Evolutionary conservation across 2,888 invertebrate species (phyloP), one percentile per base, ranked within the genome.

Genomic region (Himalopsyche anomala): DNA sequence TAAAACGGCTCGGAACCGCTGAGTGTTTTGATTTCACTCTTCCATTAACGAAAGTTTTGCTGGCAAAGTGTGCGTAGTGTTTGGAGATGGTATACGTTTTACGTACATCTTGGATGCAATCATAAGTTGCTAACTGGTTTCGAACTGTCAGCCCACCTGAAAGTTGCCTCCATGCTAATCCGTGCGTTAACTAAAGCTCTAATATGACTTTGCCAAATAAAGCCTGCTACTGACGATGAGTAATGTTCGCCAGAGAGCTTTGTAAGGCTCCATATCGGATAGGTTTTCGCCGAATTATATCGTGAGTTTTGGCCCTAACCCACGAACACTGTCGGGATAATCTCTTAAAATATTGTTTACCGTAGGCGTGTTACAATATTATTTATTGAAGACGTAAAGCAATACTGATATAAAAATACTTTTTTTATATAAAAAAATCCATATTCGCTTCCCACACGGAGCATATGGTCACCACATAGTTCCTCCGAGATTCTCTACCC

Each of bases 81-180:
- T 74, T 36, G 74, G 19, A 36, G 36, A 74, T 74, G 38, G 15
- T 74, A 38, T 74, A 74, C 74, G 36, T 74, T 38, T 74, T 36
- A 38, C 74, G 74, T 74, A 38, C 36, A 74, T 74, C 74, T 74
- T 80, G 84, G 84, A 84, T 84, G 84, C 84, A 84, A 55, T 38
- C 79, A 79, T 54, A 84, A 84, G 79, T 84, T 80, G 79, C 79
- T 84, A 84, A 84, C 84, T 80, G 80, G 80, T 84, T 83, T 84
- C 80, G 80, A 84, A 79, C 79, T 79, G 80, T 84, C 69, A n/a
- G 62, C 83, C 40, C 80, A 84, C 84, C 54, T 56, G 51, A 56
- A 79, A 80, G 84, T 84, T 84, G 74, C 74, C 38, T 36, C 38
- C 74, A 74, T 74, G 74, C 74, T 74, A 74, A 74, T 74, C 74